Evolutionary conservation across 2,797 vertebrate species (phyloP).

Genomic region (Poecilia velifera): DNA sequence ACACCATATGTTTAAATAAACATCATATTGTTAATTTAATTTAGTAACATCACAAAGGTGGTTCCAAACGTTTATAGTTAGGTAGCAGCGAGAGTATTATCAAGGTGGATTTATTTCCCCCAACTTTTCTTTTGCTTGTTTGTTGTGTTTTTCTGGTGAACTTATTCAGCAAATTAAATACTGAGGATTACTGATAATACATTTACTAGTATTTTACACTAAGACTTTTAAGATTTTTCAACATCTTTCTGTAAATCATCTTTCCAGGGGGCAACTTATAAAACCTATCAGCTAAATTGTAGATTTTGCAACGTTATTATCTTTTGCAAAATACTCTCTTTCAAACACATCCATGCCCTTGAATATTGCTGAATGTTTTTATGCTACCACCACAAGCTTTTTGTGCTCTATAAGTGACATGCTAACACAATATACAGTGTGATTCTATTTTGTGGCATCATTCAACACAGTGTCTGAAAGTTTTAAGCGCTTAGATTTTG

Average conservation of each 20-base stretch:
- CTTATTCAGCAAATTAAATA: background rate
- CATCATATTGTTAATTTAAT: background rate
- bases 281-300: background rate
- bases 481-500: background rate
- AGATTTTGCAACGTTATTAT: background rate
- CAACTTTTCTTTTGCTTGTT: background rate
- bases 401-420: background rate
- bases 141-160: background rate
- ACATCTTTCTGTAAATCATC: background rate
- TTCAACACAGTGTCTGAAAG: too few species aligned
- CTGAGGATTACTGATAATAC: too few species aligned
- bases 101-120: background rate
- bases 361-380: background rate
- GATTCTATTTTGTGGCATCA: too few species aligned
- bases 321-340: background rate
- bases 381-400: background rate
- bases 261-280: background rate
- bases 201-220: background rate
- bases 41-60: background rate
- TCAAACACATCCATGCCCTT: background rate
- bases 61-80: background rate
- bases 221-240: too few species aligned
- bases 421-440: too few species aligned
- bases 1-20: background rate
- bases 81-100: accelerated